A percentile compares a stretch with the other conserved stretches of the same genome.
These are phyloP conservation scores for Drosophila leonis DNA, from an alignment of 2,888 invertebrate species.

Conservation along the genomic window DNA sequence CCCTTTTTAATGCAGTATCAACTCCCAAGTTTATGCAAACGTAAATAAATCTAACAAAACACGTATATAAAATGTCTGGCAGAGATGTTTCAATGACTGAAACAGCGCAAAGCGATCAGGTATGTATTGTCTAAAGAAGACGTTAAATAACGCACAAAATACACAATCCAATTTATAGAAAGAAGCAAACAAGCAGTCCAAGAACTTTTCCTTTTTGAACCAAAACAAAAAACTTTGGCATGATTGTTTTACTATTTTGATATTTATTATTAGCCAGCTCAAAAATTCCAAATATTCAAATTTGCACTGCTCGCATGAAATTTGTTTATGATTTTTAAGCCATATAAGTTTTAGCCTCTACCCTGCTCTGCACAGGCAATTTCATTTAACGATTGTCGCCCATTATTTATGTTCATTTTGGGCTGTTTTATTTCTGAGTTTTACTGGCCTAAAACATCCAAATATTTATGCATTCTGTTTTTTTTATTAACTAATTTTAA, in stretches of 20 bases:
- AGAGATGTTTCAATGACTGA: constrained; percentile 73
- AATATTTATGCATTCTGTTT: constrained; percentile 52
- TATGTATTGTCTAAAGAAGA: constrained; percentile 49
- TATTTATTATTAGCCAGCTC: constrained; percentile 7
- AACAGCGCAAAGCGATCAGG: constrained; percentile 77
- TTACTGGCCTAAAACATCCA: constrained; percentile 39
- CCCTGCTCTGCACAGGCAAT: not conserved
- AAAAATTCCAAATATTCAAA: constrained; percentile 12
- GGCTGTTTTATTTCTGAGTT: constrained; percentile 26
- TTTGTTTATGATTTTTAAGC: constrained; percentile 12
- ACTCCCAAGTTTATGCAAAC: constrained; percentile 47
- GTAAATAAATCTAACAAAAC: constrained; percentile 20
- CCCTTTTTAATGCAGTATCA: constrained; percentile 34
- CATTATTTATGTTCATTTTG: constrained; percentile 61
- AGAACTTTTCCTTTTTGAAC: not conserved
- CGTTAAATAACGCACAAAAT: not conserved
- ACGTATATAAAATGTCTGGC: constrained; percentile 63
- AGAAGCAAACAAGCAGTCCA: not conserved
- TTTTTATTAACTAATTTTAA: constrained; percentile 33
- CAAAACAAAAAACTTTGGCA: constrained; percentile 3
- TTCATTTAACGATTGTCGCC: constrained; percentile 34
- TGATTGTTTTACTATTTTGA: constrained; percentile 1
- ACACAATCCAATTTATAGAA: not conserved
- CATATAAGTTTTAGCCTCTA: not conserved
- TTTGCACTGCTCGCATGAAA: constrained; percentile 31